These are phyloP conservation scores for Pinctada fucata DNA, from an alignment of 2,888 invertebrate species.

Conservation along the genomic window DNA sequence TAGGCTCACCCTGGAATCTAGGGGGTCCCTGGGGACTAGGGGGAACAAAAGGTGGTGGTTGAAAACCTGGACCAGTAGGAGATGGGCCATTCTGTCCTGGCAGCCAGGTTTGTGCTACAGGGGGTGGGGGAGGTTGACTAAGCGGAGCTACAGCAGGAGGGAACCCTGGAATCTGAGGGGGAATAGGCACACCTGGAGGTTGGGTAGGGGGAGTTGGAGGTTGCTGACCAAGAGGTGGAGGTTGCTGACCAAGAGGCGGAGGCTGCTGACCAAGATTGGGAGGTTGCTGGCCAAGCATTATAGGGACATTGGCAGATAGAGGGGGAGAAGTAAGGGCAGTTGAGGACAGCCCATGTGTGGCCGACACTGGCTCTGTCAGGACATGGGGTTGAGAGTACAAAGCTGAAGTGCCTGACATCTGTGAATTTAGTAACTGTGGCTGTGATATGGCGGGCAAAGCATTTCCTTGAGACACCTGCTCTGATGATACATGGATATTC, in stretches of 20 bases:
- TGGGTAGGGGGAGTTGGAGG: constrained; percentile 29
- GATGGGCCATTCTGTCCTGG: constrained; percentile 9
- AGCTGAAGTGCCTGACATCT: background rate
- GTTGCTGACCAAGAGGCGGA: constrained; percentile 27
- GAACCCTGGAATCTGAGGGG: constrained; percentile 20
- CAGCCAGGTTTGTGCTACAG: constrained; percentile 4
- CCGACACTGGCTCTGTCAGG: constrained; percentile 3
- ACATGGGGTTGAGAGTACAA: background rate
- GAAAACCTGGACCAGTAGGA: constrained; percentile 19
- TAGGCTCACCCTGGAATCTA: constrained; percentile 21
- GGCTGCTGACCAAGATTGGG: constrained; percentile 28
- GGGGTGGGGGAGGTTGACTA: constrained; percentile 29
- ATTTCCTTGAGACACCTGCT: constrained; percentile 25
- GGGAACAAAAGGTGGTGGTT: constrained; percentile 15
- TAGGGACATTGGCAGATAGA: constrained; percentile 38
- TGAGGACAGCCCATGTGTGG: constrained; percentile 30
- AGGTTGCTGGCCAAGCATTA: constrained; percentile 23
- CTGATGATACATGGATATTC: background rate
- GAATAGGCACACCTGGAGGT: constrained; percentile 27
- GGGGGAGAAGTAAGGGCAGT: constrained; percentile 35
- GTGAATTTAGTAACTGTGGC: background rate
- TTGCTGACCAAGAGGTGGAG: constrained; percentile 23
- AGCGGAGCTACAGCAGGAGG: constrained; percentile 35
- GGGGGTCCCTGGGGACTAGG: constrained; percentile 13
- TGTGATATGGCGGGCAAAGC: constrained; percentile 32